Conservation (phyloP, 1,140 invertebrate species). For the Habropoda laboriosa region DNA sequence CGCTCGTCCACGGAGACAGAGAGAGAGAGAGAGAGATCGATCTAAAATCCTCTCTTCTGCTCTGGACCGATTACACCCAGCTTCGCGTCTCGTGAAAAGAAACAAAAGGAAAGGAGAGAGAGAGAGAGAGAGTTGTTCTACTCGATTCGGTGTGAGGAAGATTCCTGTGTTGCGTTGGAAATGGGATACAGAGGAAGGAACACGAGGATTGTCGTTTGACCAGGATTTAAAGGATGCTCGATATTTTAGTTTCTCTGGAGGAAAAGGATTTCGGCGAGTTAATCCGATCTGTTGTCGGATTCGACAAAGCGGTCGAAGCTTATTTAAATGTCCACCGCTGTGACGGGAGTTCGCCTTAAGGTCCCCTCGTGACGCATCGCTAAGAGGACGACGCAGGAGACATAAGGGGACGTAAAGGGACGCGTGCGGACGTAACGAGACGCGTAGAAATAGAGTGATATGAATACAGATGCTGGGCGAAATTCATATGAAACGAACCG, state of each 20-base stretch:
- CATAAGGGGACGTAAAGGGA: slow-evolving; percentile 47
- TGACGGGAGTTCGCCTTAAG: neutral
- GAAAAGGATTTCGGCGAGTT: slow-evolving; percentile 4
- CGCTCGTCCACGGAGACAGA: slow-evolving; percentile 18
- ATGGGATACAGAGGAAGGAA: neutral
- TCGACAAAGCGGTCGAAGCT: slow-evolving; percentile 26
- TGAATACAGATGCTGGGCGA: slow-evolving; percentile 33
- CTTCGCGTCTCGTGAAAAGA: neutral
- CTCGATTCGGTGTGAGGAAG: no score
- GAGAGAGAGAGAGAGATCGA: slow-evolving; percentile 18
- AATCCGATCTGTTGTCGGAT: slow-evolving; percentile 21
- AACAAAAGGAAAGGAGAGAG: no score
- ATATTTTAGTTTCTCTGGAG: neutral
- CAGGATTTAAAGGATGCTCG: neutral
- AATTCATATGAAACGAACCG: neutral
- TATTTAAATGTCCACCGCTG: slow-evolving; percentile 46
- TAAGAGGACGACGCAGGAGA: slow-evolving; percentile 7
- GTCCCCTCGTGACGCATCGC: slow-evolving; percentile 5
- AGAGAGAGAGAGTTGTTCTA: no score
- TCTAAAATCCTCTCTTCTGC: slow-evolving; percentile 14
- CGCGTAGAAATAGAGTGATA: slow-evolving; percentile 50
- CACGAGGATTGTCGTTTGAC: neutral
- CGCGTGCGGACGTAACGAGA: slow-evolving; percentile 41
- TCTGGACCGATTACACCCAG: slow-evolving; percentile 15
- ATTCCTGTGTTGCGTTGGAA: no score